Evolutionary conservation across 2,113 vertebrate species (phyloP).

Genomic region (Paradisaea rubra): DNA sequence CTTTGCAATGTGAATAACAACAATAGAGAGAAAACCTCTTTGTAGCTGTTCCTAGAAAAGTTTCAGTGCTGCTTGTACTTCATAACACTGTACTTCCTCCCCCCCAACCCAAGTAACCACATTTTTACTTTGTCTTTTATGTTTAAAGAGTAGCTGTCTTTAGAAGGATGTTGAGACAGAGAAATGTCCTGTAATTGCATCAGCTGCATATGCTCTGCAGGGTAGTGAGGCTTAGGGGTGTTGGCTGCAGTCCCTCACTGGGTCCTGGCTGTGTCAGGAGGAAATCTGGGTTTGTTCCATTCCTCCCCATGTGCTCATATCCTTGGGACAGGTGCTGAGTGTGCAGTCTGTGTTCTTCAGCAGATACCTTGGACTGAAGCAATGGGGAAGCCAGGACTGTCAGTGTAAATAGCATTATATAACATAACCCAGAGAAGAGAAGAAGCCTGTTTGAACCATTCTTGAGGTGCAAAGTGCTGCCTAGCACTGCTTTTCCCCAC

Average conservation of each 20-base stretch:
- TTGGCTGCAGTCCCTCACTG: neutral
- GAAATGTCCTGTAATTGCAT: neutral
- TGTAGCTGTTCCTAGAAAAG: neutral
- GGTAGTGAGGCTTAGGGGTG: neutral
- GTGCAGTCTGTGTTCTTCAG: neutral
- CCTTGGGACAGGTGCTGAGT: neutral
- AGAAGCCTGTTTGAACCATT: neutral
- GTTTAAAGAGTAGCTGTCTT: neutral
- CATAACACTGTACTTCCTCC: neutral
- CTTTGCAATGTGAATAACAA: neutral
- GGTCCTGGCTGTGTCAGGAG: neutral
- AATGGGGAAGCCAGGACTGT: neutral
- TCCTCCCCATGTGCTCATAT: neutral
- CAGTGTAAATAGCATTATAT: neutral
- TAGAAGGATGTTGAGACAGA: neutral
- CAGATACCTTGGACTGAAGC: neutral
- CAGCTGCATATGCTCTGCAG: neutral
- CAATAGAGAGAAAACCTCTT: neutral
- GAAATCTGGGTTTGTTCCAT: neutral
- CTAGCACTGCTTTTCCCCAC: neutral
- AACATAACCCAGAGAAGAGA: neutral
- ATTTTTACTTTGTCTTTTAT: neutral
- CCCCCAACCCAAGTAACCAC: neutral
- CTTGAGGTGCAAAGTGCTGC: neutral
- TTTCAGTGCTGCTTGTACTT: neutral